phyloP scores from a whole-genome alignment of 2,113 vertebrate species.

The Epinephelus fuscoguttatus region DNA sequence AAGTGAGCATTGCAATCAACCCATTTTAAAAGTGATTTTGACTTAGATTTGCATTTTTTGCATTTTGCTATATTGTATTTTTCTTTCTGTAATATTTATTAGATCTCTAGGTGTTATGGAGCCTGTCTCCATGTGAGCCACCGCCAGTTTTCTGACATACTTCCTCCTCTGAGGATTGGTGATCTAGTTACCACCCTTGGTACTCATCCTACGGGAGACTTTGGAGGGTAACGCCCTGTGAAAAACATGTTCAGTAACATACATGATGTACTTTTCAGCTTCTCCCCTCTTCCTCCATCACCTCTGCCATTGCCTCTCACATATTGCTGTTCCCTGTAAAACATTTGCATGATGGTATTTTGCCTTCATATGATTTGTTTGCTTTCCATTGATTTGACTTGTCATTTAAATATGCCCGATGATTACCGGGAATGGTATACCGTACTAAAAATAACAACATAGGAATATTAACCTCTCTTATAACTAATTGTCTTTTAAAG shows the following conservation, averaged over 20 bases:
- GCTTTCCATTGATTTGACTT: constrained; percentile 26
- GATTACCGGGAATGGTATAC: neutral
- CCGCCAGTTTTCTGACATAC: constrained; percentile 18
- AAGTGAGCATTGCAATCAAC: neutral
- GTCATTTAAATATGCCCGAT: constrained; percentile 34
- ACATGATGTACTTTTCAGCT: neutral
- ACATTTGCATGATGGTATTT: constrained; percentile 48
- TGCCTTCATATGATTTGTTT: constrained; percentile 18
- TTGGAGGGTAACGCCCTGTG: constrained; percentile 49
- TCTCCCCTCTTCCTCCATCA: neutral
- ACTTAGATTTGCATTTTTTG: too few species aligned
- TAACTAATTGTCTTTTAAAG: neutral
- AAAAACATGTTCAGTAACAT: constrained; percentile 70
- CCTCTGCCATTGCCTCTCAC: neutral
- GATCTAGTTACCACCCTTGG: constrained; percentile 56
- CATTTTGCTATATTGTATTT: neutral
- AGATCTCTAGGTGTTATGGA: constrained; percentile 56
- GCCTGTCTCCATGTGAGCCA: constrained; percentile 52
- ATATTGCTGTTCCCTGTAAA: neutral
- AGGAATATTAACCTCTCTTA: neutral
- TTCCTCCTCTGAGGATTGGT: constrained; percentile 62
- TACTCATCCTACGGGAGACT: constrained; percentile 53
- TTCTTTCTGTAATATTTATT: neutral
- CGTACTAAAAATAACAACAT: too few species aligned
- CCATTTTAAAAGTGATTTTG: neutral